These are phyloP conservation scores for Elysia chlorotica DNA, from an alignment of 1,140 invertebrate genomes.

Conservation along the genomic window DNA sequence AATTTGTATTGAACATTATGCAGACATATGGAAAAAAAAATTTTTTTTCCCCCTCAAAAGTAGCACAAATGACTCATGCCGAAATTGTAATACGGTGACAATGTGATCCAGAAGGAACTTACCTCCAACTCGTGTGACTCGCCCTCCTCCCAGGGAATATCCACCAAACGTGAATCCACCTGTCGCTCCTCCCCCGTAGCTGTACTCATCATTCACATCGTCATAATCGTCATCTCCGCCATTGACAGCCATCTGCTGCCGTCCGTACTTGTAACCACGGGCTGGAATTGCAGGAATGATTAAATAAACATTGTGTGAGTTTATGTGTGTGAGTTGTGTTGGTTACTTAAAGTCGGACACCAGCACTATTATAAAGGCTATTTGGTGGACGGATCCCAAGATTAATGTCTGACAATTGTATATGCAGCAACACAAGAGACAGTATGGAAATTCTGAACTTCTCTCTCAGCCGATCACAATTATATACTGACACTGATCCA, in stretches of 20 bases:
- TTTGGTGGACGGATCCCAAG: neutral
- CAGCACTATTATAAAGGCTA: neutral
- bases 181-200: slow-evolving; percentile 8
- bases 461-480: no score
- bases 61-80: no score
- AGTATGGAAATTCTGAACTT: neutral
- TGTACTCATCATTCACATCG: slow-evolving; percentile 37
- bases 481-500: no score
- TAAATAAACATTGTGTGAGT: slow-evolving; percentile 23
- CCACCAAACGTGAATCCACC: slow-evolving; percentile 39
- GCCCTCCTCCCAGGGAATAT: neutral
- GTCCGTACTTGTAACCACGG: slow-evolving; percentile 62
- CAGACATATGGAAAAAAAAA: no score
- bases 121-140: slow-evolving; percentile 4
- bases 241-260: slow-evolving; percentile 50
- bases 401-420: neutral
- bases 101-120: no score
- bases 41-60: no score
- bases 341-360: neutral
- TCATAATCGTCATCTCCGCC: slow-evolving; percentile 65
- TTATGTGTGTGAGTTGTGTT: neutral
- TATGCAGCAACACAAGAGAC: neutral
- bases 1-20: no score
- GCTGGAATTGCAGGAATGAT: slow-evolving; percentile 68
- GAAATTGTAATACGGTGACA: no score